These are phyloP conservation scores for Hesperophylax magnus DNA, from an alignment of 1,140 invertebrate genomes.

Conservation along the genomic window DNA sequence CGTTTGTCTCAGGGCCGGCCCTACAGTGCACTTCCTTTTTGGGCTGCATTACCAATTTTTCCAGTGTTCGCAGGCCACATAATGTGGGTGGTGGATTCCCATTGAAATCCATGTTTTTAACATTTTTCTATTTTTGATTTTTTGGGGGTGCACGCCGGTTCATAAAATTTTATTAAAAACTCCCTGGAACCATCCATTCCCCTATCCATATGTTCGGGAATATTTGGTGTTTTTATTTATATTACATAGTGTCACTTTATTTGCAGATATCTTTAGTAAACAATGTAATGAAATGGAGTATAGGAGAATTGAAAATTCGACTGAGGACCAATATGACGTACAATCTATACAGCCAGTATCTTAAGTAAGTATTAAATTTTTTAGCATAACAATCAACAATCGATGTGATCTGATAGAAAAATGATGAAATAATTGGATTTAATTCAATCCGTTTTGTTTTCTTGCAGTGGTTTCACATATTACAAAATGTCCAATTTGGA, in stretches of 20 bases:
- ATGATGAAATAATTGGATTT: background rate
- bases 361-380: slow-evolving; percentile 80
- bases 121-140: too few relatives aligned
- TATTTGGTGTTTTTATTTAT: slow-evolving; percentile 30
- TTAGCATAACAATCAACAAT: background rate
- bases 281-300: slow-evolving; percentile 93
- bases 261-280: slow-evolving; percentile 90
- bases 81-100: too few relatives aligned
- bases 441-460: slow-evolving; percentile 49
- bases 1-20: too few relatives aligned
- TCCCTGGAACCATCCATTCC: too few relatives aligned
- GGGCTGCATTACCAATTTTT: too few relatives aligned
- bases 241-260: slow-evolving; percentile 43
- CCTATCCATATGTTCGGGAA: too few relatives aligned
- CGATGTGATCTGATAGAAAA: background rate
- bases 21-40: too few relatives aligned
- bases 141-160: too few relatives aligned
- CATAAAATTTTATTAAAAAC: background rate
- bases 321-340: slow-evolving; percentile 91
- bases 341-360: slow-evolving; percentile 91
- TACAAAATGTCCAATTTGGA: slow-evolving; percentile 98
- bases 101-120: too few relatives aligned
- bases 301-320: slow-evolving; percentile 93
- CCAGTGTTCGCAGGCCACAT: too few relatives aligned
- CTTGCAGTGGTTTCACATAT: slow-evolving; percentile 92